Evolutionary conservation across 2,797 vertebrate genomes (phyloP).

Genomic region (Tauraco hartlaubi): DNA sequence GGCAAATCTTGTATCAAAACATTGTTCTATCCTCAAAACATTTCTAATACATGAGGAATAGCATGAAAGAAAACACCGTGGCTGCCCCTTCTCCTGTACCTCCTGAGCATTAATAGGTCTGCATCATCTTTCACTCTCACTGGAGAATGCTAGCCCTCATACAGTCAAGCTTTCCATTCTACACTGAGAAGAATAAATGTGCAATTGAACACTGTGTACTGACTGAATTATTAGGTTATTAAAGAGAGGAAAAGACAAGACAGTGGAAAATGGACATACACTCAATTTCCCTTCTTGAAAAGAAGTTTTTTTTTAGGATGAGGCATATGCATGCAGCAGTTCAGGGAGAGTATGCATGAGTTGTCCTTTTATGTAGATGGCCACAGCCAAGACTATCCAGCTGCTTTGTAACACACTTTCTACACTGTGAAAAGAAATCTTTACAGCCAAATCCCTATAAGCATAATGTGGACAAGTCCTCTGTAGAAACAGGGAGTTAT

Average conservation of each 20-base stretch:
- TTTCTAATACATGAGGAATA: neutral
- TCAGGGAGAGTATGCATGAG: neutral
- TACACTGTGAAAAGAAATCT: neutral
- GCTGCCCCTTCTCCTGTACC: neutral
- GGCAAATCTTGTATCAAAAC: slow-evolving; percentile 25
- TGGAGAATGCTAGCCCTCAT: neutral
- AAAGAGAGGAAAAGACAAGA: neutral
- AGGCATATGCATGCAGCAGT: neutral
- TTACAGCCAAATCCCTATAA: neutral
- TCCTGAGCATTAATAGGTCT: neutral
- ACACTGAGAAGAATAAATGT: neutral
- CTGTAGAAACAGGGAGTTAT: neutral
- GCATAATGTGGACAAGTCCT: neutral
- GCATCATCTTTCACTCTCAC: neutral
- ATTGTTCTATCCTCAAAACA: neutral
- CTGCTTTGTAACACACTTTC: neutral
- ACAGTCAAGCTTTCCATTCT: neutral
- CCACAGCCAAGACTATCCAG: neutral
- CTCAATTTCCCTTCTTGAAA: neutral
- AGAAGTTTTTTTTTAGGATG: neutral
- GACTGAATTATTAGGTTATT: neutral
- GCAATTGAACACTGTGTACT: neutral
- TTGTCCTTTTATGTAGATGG: neutral
- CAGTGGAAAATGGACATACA: neutral
- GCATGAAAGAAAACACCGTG: neutral